These are phyloP conservation scores for Cassiopea andromeda DNA, from an alignment of 30 jellyfish, hydroid and myxozoan genomes.

Conservation along the genomic window DNA sequence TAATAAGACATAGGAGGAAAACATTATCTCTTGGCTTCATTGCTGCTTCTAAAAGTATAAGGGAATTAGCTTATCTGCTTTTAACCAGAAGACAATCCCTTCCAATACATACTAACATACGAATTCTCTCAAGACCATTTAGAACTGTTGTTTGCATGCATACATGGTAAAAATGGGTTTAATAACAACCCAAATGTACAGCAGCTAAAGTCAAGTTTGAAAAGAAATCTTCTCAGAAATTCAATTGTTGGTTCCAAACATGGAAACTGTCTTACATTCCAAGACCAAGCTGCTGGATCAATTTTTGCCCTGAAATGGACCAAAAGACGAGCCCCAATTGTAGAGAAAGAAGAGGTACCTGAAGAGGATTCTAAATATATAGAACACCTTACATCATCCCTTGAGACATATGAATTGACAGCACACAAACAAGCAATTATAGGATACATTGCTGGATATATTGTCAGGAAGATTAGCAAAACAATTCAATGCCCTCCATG, in stretches of 20 bases:
- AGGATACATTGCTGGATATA: constrained; percentile 63
- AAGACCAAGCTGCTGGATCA: constrained; percentile 32
- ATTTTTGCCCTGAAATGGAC: constrained; percentile 46
- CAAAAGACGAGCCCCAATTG: constrained; percentile 32
- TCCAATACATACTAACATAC: constrained; percentile 62
- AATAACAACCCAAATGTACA: constrained; percentile 59
- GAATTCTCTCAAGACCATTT: constrained; percentile 68
- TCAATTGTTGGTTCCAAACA: constrained; percentile 50
- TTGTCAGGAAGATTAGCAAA: constrained; percentile 16
- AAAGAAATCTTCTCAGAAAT: constrained; percentile 44
- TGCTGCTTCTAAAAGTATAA: constrained; percentile 21
- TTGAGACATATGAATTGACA: not conserved
- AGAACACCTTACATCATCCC: not conserved
- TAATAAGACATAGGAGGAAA: constrained; percentile 42
- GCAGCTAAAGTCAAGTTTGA: constrained; percentile 40
- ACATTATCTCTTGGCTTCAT: constrained; percentile 54
- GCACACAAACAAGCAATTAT: constrained; percentile 38
- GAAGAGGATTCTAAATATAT: constrained; percentile 10
- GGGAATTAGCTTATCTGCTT: constrained; percentile 29
- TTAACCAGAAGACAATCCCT: constrained; percentile 51
- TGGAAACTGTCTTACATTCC: constrained; percentile 32
- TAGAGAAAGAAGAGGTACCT: not conserved
- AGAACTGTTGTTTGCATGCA: constrained; percentile 71
- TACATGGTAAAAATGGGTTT: constrained; percentile 42
- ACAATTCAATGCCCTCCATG: constrained; percentile 3